These are phyloP conservation scores for Dendroctonus valens DNA, from an alignment of 1,140 invertebrate species.

Conservation along the genomic window DNA sequence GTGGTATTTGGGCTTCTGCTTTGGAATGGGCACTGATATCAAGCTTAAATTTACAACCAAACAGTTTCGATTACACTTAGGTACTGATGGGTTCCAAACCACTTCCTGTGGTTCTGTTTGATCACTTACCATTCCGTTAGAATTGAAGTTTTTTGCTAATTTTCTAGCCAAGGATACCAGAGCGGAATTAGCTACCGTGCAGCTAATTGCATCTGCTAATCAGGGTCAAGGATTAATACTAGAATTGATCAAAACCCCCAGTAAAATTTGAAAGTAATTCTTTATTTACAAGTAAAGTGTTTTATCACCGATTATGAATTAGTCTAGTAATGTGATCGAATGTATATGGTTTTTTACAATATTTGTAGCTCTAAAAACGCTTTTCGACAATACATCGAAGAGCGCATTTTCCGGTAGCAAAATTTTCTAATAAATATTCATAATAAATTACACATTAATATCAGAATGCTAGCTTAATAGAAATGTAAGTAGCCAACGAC, in stretches of 20 bases:
- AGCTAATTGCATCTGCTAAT: no score
- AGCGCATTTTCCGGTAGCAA: not conserved
- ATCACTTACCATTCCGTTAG: no score
- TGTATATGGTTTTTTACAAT: slow-evolving; percentile 9
- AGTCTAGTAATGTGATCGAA: slow-evolving; percentile 28
- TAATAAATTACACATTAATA: not conserved
- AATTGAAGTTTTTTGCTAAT: no score
- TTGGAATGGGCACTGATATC: no score
- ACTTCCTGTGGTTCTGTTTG: no score
- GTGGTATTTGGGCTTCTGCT: no score
- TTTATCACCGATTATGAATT: slow-evolving; percentile 26
- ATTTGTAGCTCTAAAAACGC: slow-evolving; percentile 4
- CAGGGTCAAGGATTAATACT: no score
- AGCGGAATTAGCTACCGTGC: no score
- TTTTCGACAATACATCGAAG: slow-evolving; percentile 2
- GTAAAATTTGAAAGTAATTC: slow-evolving; percentile 19
- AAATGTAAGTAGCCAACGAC: not conserved
- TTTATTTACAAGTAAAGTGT: slow-evolving; percentile 29
- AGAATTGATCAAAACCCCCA: not conserved
- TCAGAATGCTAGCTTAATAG: not conserved
- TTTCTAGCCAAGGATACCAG: no score
- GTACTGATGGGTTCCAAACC: no score
- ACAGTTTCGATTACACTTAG: no score
- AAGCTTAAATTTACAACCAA: no score
- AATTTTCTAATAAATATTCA: slow-evolving; percentile 4